Conservation (phyloP, 2,797 vertebrate species). For the Sebastes iracundus region DNA sequence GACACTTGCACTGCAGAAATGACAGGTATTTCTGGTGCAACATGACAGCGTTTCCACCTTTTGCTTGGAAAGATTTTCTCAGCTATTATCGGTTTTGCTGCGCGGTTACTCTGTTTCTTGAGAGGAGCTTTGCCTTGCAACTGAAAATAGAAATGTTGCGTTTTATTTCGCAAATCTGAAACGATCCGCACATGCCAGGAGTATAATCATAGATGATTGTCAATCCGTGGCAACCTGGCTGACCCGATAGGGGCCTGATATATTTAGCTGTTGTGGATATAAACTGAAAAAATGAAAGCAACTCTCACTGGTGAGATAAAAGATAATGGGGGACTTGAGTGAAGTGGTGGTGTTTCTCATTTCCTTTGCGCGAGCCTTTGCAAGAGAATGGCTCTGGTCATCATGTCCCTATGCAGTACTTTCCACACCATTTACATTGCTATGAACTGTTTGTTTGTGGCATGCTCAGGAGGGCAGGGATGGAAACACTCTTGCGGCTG, state of each 20-base stretch:
- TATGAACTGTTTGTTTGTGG: conserved; percentile 77
- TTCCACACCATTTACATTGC: conserved; percentile 82
- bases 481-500: conserved; percentile 65
- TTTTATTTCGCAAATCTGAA: conserved; percentile 63
- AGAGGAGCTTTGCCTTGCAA: conserved; percentile 47
- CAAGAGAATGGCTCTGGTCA: conserved; percentile 71
- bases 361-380: conserved; percentile 59
- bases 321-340: conserved; percentile 68
- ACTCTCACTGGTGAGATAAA: conserved; percentile 72
- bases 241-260: conserved; percentile 68
- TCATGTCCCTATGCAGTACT: conserved; percentile 73
- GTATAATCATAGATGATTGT: conserved; percentile 70
- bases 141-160: conserved; percentile 72
- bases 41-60: conserved; percentile 69
- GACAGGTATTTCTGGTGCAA: conserved; percentile 72
- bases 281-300: conserved; percentile 68
- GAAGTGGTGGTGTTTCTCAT: conserved; percentile 70
- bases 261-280: conserved; percentile 73
- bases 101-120: conserved; percentile 52
- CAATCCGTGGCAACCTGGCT: conserved; percentile 62
- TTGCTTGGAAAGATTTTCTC: conserved; percentile 55
- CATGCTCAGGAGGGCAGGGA: conserved; percentile 73
- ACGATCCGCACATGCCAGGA: conserved; percentile 36
- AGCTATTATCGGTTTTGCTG: conserved; percentile 60
- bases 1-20: conserved; percentile 61